Base-by-base conservation (phyloP, 2,113 vertebrate species). In the Gasterosteus aculeatus region DNA sequence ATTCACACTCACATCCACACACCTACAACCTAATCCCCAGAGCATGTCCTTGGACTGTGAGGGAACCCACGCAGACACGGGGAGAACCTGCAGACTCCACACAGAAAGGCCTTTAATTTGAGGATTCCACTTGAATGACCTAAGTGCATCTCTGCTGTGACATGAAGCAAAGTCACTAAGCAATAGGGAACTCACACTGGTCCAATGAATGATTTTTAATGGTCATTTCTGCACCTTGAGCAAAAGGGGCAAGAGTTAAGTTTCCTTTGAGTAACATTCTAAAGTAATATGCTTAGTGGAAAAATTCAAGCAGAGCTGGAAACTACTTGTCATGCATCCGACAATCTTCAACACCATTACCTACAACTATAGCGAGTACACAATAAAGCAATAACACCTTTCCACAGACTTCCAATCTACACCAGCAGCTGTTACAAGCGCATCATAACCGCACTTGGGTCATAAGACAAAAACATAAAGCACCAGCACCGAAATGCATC, bases 91-190 rank as follows among this genome's bases (percentile, higher is more conserved):
- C 22, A 26, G 22, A 26, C 22, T 26, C 22, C 22, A 26, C 22
- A 26, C 22, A 26, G 22, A 26, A 26, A 26, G 22, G 22, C 22
- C 22, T 26, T 26, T 26, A 26, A 59, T 66, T 15, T 46, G 68
- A 80, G 80, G 41, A 72, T 80, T 72, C 33, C 41, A 65, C 77
- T 80, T 53, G 16, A 72, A 38, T 46, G 10, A 16, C 15, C 35
- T 6, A 16, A 67, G 74, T 63, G 56, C 5, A 59, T 0, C 41
- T 82, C 19, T 71, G 58, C 58, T 63, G 57, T 62, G 59, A 49
- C 38, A 46, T 29, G 11, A 68, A 64, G 51, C 68, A 19, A 5
- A 38, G 35, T 31, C 15, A 60, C 15, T 31, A 46, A 16, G 41
- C 71, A 38, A 10, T 3, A 31, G 41, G 59, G 4, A 54, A 19